Percentiles rank a stretch among this genome's conserved stretches.
Conservation (phyloP, 2,888 invertebrate species). For the Corbicula japonica region DNA sequence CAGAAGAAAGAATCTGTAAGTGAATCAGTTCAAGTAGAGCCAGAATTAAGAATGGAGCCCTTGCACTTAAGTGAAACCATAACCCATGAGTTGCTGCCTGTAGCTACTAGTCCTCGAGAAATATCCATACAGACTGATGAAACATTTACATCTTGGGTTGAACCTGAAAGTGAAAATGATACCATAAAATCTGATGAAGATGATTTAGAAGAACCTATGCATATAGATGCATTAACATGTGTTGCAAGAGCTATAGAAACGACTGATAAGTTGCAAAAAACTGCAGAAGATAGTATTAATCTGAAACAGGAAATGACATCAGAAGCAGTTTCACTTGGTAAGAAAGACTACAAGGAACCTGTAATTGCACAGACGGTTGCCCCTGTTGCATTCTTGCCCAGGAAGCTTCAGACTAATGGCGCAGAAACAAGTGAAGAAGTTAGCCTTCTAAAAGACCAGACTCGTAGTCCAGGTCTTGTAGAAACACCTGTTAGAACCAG, state of each 20-base stretch:
- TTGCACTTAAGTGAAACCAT: constrained; percentile 48
- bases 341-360: background rate
- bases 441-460: too few species aligned
- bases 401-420: background rate
- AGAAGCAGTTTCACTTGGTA: background rate
- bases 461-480: too few species aligned
- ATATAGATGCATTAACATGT: background rate
- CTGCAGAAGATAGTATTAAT: background rate
- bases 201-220: background rate
- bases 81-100: constrained; percentile 56
- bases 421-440: background rate
- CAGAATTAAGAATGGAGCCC: constrained; percentile 36
- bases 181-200: constrained; percentile 10
- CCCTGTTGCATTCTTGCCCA: background rate
- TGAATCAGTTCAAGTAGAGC: constrained; percentile 51
- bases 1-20: constrained; percentile 7
- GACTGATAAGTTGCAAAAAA: background rate
- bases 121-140: constrained; percentile 61
- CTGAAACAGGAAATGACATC: background rate
- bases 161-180: constrained; percentile 12
- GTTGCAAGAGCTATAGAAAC: too few species aligned
- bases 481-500: background rate
- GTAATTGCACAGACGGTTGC: background rate
- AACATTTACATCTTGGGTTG: too few species aligned
- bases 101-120: constrained; percentile 42